These are phyloP conservation scores for Maccullochella peelii DNA, from an alignment of 2,113 vertebrate species.

Conservation along the genomic window DNA sequence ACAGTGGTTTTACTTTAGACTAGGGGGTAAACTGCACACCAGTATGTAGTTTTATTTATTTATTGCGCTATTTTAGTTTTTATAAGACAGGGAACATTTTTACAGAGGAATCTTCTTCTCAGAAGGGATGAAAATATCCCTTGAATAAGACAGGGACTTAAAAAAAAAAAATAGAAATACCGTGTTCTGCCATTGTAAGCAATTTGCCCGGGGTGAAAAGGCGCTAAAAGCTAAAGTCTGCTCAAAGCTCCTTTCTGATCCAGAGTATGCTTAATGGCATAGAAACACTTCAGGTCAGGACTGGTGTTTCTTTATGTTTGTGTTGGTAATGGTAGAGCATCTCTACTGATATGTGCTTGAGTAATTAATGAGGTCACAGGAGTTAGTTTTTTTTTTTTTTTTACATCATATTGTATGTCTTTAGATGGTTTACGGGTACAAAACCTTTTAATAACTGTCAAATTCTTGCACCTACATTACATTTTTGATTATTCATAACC, in stretches of 20 bases:
- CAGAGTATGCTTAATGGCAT: slow-evolving; percentile 70
- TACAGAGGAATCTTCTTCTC: slow-evolving; percentile 46
- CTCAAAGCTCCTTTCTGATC: slow-evolving; percentile 55
- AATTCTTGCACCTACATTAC: neutral
- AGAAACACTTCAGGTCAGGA: slow-evolving; percentile 64
- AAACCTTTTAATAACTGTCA: neutral
- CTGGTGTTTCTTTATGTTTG: slow-evolving; percentile 57
- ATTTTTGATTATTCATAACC: neutral
- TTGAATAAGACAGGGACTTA: slow-evolving; percentile 49
- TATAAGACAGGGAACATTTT: slow-evolving; percentile 57
- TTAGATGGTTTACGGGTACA: neutral
- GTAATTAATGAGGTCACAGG: slow-evolving; percentile 68
- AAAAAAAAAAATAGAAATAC: slow-evolving; percentile 23
- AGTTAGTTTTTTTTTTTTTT: too few relatives aligned
- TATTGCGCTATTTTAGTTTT: slow-evolving; percentile 61
- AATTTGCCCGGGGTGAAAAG: slow-evolving; percentile 75
- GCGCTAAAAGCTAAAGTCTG: slow-evolving; percentile 73
- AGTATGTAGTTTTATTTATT: slow-evolving; percentile 73
- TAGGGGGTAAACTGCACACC: slow-evolving; percentile 13
- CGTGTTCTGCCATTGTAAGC: slow-evolving; percentile 71
- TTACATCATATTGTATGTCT: neutral
- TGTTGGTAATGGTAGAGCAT: slow-evolving; percentile 49
- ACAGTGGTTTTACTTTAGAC: slow-evolving; percentile 43
- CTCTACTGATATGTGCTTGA: slow-evolving; percentile 30
- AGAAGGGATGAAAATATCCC: slow-evolving; percentile 56